Base-by-base conservation (phyloP, 64 coral and sea anemone genomes). In the Pocillopora damicornis region DNA sequence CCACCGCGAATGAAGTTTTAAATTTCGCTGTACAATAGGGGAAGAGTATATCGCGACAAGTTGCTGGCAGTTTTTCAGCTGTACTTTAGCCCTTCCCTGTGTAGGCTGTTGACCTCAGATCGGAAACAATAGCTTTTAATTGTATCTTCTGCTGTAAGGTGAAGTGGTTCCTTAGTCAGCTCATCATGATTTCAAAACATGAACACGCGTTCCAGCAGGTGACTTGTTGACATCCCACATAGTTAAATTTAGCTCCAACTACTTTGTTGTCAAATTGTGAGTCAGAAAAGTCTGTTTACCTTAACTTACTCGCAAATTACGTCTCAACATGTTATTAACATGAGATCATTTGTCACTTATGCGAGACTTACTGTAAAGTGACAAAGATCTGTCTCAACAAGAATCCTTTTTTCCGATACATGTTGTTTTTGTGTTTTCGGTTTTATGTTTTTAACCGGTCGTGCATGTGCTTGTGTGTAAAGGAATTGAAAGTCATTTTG, bases 101-200 rank as follows among this genome's bases (percentile, higher is more conserved):
- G 42, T 51, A 51, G 7, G 42, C 42, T 51, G 3, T 51, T 7
- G 42, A 51, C 67, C 79, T 72, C 15, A 51, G 0, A 58, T 22
- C 15, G 58, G 37, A 85, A 51, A 72, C 81, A 83, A 68, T 85
- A 37, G 61, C 2, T 72, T 85, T 26, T 14, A 8, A 73, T 63
- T n/a, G 18, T 68, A 22, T 85, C 42, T 85, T 85, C 36, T 58
- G 5, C 72, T 15, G 37, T 3, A 25, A 73, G 65, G 63, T 85
- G 36, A 73, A 85, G 81, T 69, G 42, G 38, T 26, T 9, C 4
- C 5, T 20, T 58, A 20, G 69, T 63, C 65, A 35, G 58, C 15
- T 9, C 17, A 38, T 42, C 11, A 12, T 58, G 36, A 73, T 23
- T 58, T 25, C 81, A n/a, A 58, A 72, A 30, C 63, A 57, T 57